Conservation (phyloP, 2,113 vertebrate species). For the Caracal caracal region DNA sequence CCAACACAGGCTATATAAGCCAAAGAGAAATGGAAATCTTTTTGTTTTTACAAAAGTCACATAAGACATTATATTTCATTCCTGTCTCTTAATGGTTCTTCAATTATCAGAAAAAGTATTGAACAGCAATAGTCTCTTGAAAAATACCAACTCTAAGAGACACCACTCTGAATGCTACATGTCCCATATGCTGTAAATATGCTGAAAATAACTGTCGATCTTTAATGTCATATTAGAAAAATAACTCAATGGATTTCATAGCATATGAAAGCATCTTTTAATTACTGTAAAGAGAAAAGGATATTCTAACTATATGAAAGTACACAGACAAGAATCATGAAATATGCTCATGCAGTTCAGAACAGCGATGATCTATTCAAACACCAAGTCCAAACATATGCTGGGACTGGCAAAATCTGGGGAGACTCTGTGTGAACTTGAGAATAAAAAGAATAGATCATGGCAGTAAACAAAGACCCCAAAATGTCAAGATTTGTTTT, state of each 20-base stretch:
- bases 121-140: neutral
- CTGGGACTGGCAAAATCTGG: neutral
- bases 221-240: conserved; percentile 52
- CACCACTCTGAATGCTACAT: neutral
- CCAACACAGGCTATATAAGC: conserved; percentile 11
- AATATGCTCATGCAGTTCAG: neutral
- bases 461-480: neutral
- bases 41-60: conserved; percentile 32
- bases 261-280: neutral
- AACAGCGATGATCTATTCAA: neutral
- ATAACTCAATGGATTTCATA: neutral
- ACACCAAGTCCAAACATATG: neutral
- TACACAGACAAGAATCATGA: neutral
- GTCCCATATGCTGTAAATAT: neutral
- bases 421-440: neutral
- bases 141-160: neutral
- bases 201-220: neutral
- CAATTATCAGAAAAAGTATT: conserved; percentile 3
- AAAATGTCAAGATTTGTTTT: neutral
- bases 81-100: conserved; percentile 55
- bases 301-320: neutral
- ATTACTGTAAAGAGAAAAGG: conserved; percentile 9
- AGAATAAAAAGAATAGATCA: neutral
- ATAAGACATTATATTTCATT: conserved; percentile 51
- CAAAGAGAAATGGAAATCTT: conserved; percentile 43